Evolutionary conservation across 2,797 vertebrate species (phyloP).

Genomic region (Xiphophorus birchmanni): DNA sequence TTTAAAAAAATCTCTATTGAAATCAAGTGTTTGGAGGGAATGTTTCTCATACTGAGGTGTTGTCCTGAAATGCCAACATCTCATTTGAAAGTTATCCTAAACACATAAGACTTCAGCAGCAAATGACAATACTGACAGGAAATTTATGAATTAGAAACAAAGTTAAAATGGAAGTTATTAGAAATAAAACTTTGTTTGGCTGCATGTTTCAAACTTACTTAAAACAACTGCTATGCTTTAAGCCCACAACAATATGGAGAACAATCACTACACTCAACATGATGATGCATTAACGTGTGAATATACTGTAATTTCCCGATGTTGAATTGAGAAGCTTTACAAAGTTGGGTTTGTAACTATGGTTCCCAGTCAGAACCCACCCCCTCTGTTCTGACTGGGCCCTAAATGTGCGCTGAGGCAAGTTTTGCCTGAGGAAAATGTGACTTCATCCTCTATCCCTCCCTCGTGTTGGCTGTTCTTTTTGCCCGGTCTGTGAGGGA

Average conservation of each 20-base stretch:
- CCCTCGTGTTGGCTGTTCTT: constrained; percentile 29
- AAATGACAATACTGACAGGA: neutral
- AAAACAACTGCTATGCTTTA: too few species aligned
- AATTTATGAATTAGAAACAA: neutral
- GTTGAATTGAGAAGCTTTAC: too few species aligned
- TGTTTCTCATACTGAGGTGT: neutral
- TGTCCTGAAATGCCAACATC: neutral
- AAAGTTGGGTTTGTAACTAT: too few species aligned
- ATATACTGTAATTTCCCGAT: too few species aligned
- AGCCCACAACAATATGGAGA: too few species aligned
- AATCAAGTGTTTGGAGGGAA: neutral
- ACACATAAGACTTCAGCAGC: neutral
- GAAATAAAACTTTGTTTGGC: too few species aligned
- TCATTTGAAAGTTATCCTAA: neutral
- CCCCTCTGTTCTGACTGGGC: constrained; percentile 1
- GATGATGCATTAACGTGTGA: too few species aligned
- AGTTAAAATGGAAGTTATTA: neutral
- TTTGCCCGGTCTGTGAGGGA: constrained; percentile 56
- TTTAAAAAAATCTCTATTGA: neutral
- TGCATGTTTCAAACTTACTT: too few species aligned
- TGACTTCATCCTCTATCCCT: constrained; percentile 23
- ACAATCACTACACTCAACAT: too few species aligned
- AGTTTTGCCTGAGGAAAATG: constrained; percentile 13
- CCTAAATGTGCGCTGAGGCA: neutral
- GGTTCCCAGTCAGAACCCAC: too few species aligned